Evolutionary conservation across 2,113 vertebrate species (phyloP).

Genomic region (Geococcyx californianus): DNA sequence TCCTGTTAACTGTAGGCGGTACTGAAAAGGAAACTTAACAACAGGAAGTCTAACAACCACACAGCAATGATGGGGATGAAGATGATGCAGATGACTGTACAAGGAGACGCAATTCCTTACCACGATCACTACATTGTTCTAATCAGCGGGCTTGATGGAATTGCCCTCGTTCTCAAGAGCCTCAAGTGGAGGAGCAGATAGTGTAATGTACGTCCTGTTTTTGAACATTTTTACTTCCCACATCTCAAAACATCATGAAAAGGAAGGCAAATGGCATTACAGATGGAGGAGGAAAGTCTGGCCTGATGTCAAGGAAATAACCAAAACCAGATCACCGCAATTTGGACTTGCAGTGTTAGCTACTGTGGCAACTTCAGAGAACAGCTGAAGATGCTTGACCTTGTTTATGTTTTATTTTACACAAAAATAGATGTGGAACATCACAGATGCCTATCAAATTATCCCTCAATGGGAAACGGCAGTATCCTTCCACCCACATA

Average conservation of each 20-base stretch:
- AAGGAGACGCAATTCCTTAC: neutral
- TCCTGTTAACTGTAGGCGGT: neutral
- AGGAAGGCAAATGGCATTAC: neutral
- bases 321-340: neutral
- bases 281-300: neutral
- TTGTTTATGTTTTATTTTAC: neutral
- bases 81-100: neutral
- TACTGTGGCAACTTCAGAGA: neutral
- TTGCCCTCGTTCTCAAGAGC: neutral
- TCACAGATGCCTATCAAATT: neutral
- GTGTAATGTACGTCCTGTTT: neutral
- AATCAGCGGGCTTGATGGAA: neutral
- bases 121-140: rapidly evolving
- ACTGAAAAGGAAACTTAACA: neutral
- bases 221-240: neutral
- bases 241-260: neutral
- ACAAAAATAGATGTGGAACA: neutral
- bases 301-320: neutral
- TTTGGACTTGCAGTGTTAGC: neutral
- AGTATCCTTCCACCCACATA: neutral
- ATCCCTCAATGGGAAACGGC: neutral
- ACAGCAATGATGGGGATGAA: neutral
- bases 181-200: neutral
- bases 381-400: neutral
- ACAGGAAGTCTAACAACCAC: neutral